phyloP scores from a whole-genome alignment of 1,140 invertebrate species.

The Cardiocondyla obscurior region DNA sequence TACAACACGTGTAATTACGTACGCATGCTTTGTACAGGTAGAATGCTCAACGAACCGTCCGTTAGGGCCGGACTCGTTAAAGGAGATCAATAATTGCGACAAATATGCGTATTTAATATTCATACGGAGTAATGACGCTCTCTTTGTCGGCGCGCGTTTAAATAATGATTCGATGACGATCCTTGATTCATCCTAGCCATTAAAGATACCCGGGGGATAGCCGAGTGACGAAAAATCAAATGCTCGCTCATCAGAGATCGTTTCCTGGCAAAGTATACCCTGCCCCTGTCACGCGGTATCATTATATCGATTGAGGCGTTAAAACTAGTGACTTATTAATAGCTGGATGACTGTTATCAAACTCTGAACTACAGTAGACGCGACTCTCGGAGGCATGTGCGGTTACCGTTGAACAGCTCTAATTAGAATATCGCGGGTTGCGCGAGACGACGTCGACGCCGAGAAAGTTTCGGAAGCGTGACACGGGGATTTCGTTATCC shows the following conservation, averaged over 20 bases:
- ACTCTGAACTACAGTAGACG: not conserved
- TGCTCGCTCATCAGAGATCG: not conserved
- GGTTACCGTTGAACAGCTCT: slow-evolving; percentile 16
- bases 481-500: slow-evolving; percentile 32
- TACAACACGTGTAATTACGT: slow-evolving; percentile 15
- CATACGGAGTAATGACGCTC: slow-evolving; percentile 22
- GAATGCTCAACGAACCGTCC: slow-evolving; percentile 8
- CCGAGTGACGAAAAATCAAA: slow-evolving; percentile 37
- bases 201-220: not conserved
- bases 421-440: slow-evolving; percentile 40
- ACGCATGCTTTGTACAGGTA: not conserved
- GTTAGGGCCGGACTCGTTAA: slow-evolving; percentile 16
- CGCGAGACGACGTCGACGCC: not conserved
- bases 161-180: slow-evolving; percentile 36
- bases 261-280: not conserved
- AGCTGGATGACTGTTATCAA: not conserved
- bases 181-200: not conserved
- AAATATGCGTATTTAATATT: slow-evolving; percentile 37
- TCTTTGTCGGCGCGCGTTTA: slow-evolving; percentile 22
- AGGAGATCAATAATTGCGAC: slow-evolving; percentile 31
- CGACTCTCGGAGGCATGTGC: not conserved
- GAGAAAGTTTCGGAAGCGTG: slow-evolving; percentile 43
- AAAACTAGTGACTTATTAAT: slow-evolving; percentile 8
- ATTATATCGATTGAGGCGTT: not conserved
- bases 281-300: not conserved